Conservation (phyloP, 2,113 vertebrate species). For the Spizaetus ornatus region DNA sequence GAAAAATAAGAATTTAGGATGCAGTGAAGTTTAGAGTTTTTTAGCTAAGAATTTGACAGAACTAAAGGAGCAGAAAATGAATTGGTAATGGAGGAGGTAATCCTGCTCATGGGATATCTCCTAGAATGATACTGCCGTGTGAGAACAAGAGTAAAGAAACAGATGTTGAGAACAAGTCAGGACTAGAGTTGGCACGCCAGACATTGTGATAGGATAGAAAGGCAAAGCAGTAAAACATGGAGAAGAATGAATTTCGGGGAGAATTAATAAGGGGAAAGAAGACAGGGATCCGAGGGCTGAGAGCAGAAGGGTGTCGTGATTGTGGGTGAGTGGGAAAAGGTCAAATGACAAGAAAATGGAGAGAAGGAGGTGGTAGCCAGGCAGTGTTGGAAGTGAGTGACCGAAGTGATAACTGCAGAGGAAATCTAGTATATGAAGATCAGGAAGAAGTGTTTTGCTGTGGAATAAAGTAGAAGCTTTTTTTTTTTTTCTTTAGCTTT, state of each 20-base stretch:
- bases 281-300: neutral
- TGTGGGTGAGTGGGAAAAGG: neutral
- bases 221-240: neutral
- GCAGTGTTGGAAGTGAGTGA: neutral
- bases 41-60: constrained; percentile 10
- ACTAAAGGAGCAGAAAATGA: constrained; percentile 27
- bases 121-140: neutral
- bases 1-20: neutral
- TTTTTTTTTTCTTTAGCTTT: neutral
- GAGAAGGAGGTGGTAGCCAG: neutral
- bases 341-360: neutral
- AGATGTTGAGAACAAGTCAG: constrained; percentile 1
- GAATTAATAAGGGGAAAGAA: neutral
- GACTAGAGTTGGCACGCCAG: neutral
- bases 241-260: neutral
- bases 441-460: neutral
- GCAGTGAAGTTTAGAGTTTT: neutral
- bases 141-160: constrained; percentile 20
- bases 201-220: neutral
- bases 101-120: neutral
- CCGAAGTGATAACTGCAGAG: neutral
- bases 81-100: constrained; percentile 50
- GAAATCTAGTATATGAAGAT: neutral
- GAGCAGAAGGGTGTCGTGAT: neutral
- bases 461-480: neutral